Percentiles rank a stretch among this genome's conserved stretches.
These are phyloP conservation scores for Agrochola macilenta DNA, from an alignment of 2,888 invertebrate genomes.

Conservation along the genomic window DNA sequence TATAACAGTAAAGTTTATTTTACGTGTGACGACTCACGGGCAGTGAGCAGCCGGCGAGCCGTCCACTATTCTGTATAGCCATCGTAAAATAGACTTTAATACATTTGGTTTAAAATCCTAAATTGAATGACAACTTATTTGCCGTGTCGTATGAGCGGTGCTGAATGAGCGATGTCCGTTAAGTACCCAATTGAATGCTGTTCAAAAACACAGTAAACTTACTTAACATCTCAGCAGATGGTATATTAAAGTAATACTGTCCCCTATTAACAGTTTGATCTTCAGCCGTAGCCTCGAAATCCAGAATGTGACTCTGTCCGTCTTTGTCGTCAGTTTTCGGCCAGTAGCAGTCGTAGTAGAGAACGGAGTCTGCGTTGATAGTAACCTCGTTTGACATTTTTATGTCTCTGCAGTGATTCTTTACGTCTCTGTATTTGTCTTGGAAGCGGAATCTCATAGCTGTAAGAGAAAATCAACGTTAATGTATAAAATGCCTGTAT, in stretches of 20 bases:
- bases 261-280: conserved; percentile 82
- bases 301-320: conserved; percentile 82
- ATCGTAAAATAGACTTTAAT: no score
- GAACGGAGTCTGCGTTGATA: conserved; percentile 82
- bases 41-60: no score
- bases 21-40: no score
- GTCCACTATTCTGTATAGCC: no score
- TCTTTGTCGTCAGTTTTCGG: conserved; percentile 77
- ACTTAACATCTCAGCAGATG: conserved; percentile 85
- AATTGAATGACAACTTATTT: no score
- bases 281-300: conserved; percentile 83
- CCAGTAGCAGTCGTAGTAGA: conserved; percentile 88
- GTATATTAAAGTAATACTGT: conserved; percentile 86
- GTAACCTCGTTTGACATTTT: conserved; percentile 81
- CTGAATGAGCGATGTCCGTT: no score
- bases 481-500: not conserved
- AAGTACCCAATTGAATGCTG: not conserved
- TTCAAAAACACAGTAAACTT: conserved; percentile 68
- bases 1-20: no score
- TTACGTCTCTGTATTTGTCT: conserved; percentile 70
- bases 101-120: no score
- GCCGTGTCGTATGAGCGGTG: no score
- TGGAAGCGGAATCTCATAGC: conserved; percentile 87
- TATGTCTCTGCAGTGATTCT: conserved; percentile 85
- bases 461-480: conserved; percentile 68